Percentiles rank a stretch among this genome's conserved stretches.
phyloP scores from a whole-genome alignment of 2,113 vertebrate species.

The Scomber japonicus region DNA sequence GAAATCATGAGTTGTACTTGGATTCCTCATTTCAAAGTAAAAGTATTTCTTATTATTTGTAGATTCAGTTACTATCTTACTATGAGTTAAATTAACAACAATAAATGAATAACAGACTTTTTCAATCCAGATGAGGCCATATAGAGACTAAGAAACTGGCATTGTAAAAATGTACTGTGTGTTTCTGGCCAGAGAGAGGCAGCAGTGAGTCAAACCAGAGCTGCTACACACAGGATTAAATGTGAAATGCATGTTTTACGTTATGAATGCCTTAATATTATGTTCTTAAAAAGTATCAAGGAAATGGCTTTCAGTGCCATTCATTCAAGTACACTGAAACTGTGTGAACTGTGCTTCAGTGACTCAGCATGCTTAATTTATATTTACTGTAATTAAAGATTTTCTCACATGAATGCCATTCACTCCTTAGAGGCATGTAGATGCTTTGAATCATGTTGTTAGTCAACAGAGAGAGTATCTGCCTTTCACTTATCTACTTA shows the following conservation, averaged over 20 bases:
- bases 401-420: not conserved
- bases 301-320: too few species aligned
- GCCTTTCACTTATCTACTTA: not conserved
- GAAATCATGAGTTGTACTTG: too few species aligned
- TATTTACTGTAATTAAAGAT: constrained; percentile 4
- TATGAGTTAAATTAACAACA: not conserved
- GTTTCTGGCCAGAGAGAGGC: constrained; percentile 63
- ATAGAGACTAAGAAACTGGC: not conserved
- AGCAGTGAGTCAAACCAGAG: constrained; percentile 59
- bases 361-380: not conserved
- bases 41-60: not conserved
- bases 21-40: not conserved
- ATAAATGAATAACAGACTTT: not conserved
- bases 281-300: too few species aligned
- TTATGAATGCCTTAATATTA: not conserved
- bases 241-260: not conserved
- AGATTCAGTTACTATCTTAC: not conserved
- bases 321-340: not conserved
- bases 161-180: constrained; percentile 3
- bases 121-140: not conserved
- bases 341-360: not conserved
- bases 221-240: not conserved
- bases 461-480: constrained; percentile 4
- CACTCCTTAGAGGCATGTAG: not conserved
- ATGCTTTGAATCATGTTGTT: not conserved